Base-by-base conservation (phyloP, 1,140 invertebrate genomes). In the Bombus sibiricus region DNA sequence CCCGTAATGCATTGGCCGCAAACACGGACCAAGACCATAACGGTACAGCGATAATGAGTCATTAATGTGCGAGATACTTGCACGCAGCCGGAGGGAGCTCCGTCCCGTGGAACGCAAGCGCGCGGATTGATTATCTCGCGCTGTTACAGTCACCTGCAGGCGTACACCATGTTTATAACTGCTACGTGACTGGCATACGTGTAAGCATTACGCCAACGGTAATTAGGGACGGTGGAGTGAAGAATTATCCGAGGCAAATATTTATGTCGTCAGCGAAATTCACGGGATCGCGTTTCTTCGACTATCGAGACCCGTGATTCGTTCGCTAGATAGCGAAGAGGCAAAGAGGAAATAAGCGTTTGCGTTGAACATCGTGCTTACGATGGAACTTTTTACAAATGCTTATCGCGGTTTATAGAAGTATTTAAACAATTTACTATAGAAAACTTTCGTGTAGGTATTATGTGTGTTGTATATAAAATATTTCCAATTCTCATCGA, bases 61-160 rank as follows among this genome's bases (percentile, higher is more conserved):
- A 91, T 91, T 91, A 91, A 91, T 90, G 81, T 87, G 76, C 86
- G 89, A 84, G 89, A 90, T 88, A 88, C 88, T 90, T 86, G 89
- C 87, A 81, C 81, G 76, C 80, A 43, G 64, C 59, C 47, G 74
- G 69, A 62, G 53, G 32, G 59, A 62, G 37, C 25, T 66, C 79
- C 85, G 81, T 90, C 83, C 34, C 25, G 75, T n/a, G 57, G 53
- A 77, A 77, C 57, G 75, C 75, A 41, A 78, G 69, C 81, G 69
- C 79, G 39, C 59, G 88, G 90, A 91, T 91, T 91, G 89, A 91
- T 91, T 91, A 91, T 91, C 89, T 91, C 89, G 80, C 66, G 89
- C 81, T 88, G 87, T 89, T 90, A 90, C 89, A 85, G 87, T 91
- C 90, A 89, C 85, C 90, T 89, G 90, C 89, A 82, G 82, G 87